Evolutionary conservation across 1,140 invertebrate species (phyloP), one percentile per base, ranked within the genome.

Genomic region (Trissolcus basalis): DNA sequence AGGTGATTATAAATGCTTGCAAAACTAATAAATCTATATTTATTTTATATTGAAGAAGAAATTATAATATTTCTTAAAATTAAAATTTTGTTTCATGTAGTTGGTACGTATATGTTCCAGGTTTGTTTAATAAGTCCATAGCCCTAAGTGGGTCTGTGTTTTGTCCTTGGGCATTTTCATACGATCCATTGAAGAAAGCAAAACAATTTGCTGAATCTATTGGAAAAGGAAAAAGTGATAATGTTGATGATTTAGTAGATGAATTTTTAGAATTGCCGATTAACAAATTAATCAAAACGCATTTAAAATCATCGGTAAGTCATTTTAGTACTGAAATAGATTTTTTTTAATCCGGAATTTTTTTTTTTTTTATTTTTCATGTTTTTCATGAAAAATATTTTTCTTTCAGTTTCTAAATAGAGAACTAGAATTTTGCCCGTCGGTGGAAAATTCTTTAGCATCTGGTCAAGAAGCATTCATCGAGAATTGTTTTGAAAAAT

Each of bases 101-200:
- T n/a, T n/a, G n/a, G n/a, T n/a, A n/a, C 11, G 5, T 8, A 32
- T 10, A 53, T 44, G 4, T 55, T 39, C 13, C 13, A 60, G 56
- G 56, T 9, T 55, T 69, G 12, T 68, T 73, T 32, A 27, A 59
- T 8, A 48, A 55, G 19, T 69, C 64, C 27, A 75, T 75, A 12
- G 15, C 64, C 16, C 54, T 77, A 45, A 77, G 73, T 51, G 67
- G 73, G 12, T 77, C 73, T 0, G 10, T 48, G 4, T 60, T 77
- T 27, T 60, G 35, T 36, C 27, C 19, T 9, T 76, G 59, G 58
- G 53, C 39, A n/a, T 71, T 64, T 43, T 45, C 44, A 0, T n/a
- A 43, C 9, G 44, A 56, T 2, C 63, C 63, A 1, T 0, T 67
- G 3, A 12, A 56, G n/a, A 67, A 50, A 43, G 53, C 53, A 33